Evolutionary conservation across 2,113 vertebrate species (phyloP).

Genomic region (Heterotis niloticus): DNA sequence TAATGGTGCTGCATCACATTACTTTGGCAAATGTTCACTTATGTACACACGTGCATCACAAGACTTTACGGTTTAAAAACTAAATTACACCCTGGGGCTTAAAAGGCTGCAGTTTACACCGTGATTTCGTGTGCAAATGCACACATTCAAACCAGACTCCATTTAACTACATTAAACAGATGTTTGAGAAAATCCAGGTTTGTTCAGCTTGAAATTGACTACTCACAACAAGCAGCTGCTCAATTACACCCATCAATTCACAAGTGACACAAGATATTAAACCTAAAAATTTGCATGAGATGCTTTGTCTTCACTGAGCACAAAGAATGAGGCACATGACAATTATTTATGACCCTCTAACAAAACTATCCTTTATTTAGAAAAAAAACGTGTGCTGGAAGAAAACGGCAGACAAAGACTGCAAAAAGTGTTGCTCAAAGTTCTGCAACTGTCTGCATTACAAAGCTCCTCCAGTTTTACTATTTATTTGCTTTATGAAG

Average conservation of each 20-base stretch:
- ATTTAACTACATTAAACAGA: background rate
- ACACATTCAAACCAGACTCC: too few species aligned
- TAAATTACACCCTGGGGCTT: too few species aligned
- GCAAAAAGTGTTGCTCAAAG: slow-evolving; percentile 88
- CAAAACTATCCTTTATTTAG: slow-evolving; percentile 99
- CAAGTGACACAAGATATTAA: slow-evolving; percentile 4
- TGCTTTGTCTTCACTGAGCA: background rate
- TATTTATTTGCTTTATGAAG: slow-evolving; percentile 61
- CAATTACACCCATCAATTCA: slow-evolving; percentile 24
- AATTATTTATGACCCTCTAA: slow-evolving; percentile 75
- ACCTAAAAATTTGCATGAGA: slow-evolving; percentile 1
- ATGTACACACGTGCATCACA: too few species aligned
- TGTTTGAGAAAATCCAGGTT: background rate
- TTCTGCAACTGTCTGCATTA: slow-evolving; percentile 77
- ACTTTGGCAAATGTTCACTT: too few species aligned
- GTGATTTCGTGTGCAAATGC: too few species aligned
- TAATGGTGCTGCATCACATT: too few species aligned
- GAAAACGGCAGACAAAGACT: slow-evolving; percentile 96
- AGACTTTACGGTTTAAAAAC: too few species aligned
- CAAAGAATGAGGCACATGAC: slow-evolving; percentile 29
- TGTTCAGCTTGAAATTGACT: background rate
- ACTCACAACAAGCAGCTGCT: background rate
- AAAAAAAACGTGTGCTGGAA: slow-evolving; percentile 90
- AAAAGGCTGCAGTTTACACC: too few species aligned
- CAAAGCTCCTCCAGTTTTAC: slow-evolving; percentile 75